Evolutionary conservation across 37 sponge, comb jelly and placozoan species (phyloP).

Genomic region (Lycopodina hypogea): DNA sequence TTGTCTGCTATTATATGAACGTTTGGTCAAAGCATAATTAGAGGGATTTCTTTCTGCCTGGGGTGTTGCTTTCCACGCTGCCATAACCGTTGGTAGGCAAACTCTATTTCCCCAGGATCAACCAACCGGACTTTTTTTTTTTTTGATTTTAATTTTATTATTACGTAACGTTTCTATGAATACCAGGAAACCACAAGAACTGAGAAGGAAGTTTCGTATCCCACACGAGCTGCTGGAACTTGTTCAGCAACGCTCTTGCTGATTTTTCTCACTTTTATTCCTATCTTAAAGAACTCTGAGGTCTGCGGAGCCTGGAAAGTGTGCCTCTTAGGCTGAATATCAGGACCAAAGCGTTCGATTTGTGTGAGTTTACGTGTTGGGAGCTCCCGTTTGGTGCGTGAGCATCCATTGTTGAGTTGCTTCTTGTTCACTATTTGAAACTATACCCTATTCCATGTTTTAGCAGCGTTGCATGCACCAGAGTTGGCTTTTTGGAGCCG

Average conservation of each 20-base stretch:
- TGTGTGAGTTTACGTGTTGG: slow-evolving; percentile 2
- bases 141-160: not conserved
- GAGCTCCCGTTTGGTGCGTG: slow-evolving; percentile 7
- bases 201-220: slow-evolving; percentile 34
- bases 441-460: not conserved
- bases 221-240: slow-evolving; percentile 36
- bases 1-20: no score
- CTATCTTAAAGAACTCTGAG: not conserved
- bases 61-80: no score
- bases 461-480: not conserved
- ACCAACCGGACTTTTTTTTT: no score
- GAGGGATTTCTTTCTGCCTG: no score
- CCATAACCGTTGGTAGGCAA: no score
- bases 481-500: not conserved
- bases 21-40: no score
- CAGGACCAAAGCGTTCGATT: slow-evolving; percentile 9
- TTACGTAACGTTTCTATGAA: slow-evolving; percentile 75
- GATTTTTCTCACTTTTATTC: not conserved
- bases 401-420: slow-evolving; percentile 27
- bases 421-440: slow-evolving; percentile 4
- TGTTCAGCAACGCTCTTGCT: not conserved
- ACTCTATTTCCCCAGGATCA: no score
- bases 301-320: slow-evolving; percentile 3
- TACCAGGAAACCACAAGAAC: slow-evolving; percentile 78
- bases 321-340: not conserved